Conservation (phyloP, 1,140 invertebrate species). For the Hydropsyche tenuis region DNA sequence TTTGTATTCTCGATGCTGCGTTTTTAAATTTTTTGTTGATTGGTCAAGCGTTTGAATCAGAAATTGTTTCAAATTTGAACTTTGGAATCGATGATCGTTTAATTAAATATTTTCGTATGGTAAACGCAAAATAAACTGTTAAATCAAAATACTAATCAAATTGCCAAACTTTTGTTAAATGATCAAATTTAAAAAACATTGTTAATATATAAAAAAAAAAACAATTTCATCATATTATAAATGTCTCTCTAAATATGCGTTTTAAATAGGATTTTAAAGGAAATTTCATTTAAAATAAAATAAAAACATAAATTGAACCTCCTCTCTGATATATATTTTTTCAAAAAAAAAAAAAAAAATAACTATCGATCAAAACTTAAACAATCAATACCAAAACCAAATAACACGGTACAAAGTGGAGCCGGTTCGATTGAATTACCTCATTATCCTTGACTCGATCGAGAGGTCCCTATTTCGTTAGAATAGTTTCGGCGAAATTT, state of each 20-base stretch:
- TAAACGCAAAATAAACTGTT: neutral
- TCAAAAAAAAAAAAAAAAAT: too few species aligned
- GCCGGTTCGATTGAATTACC: neutral
- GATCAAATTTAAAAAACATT: neutral
- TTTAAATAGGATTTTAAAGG: too few species aligned
- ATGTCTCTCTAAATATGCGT: neutral
- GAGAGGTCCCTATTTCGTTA: neutral
- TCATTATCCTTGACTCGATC: neutral
- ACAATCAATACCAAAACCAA: too few species aligned
- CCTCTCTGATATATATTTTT: too few species aligned
- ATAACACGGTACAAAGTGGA: too few species aligned
- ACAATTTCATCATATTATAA: neutral
- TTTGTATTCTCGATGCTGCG: too few species aligned
- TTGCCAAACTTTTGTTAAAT: neutral
- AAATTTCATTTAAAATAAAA: too few species aligned
- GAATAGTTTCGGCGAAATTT: constrained; percentile 19
- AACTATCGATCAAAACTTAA: too few species aligned
- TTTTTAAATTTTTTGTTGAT: too few species aligned
- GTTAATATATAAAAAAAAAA: neutral
- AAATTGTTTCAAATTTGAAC: too few species aligned
- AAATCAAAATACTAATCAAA: neutral
- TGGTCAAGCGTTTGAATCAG: too few species aligned
- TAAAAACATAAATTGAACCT: too few species aligned
- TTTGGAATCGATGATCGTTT: neutral
- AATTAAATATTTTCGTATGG: constrained; percentile 4